These are phyloP conservation scores for Onychomys leucogaster DNA, from an alignment of 2,797 vertebrate species.

Conservation along the genomic window DNA sequence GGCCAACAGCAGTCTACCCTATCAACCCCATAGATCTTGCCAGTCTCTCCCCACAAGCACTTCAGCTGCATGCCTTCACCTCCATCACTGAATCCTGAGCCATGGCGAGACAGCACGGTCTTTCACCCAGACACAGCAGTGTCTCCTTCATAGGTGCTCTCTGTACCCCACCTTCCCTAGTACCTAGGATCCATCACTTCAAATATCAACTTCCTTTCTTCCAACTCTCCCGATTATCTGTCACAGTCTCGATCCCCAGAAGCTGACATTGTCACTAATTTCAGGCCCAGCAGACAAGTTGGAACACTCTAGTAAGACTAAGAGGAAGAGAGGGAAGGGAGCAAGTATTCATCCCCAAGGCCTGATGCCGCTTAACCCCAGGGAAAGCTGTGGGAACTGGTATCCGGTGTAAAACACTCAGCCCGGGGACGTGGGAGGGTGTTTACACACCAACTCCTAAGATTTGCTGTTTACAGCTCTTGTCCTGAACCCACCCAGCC, in stretches of 20 bases:
- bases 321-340: not conserved
- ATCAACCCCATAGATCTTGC: not conserved
- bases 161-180: not conserved
- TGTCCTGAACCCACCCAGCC: too few relatives aligned
- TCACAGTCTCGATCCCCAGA: not conserved
- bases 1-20: not conserved
- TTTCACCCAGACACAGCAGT: not conserved
- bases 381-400: not conserved
- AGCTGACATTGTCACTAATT: not conserved
- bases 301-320: not conserved
- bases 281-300: not conserved
- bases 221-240: not conserved
- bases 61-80: not conserved
- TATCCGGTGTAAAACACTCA: not conserved
- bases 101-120: accelerated
- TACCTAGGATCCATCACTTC: not conserved
- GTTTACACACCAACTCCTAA: not conserved
- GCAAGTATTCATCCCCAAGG: not conserved
- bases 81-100: not conserved
- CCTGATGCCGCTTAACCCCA: not conserved
- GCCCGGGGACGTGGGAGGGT: not conserved
- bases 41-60: not conserved
- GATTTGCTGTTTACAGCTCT: not conserved
- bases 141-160: not conserved
- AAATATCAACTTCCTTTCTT: not conserved